These are phyloP conservation scores for Tinamus major DNA, from an alignment of 2,797 vertebrate genomes.

Conservation along the genomic window DNA sequence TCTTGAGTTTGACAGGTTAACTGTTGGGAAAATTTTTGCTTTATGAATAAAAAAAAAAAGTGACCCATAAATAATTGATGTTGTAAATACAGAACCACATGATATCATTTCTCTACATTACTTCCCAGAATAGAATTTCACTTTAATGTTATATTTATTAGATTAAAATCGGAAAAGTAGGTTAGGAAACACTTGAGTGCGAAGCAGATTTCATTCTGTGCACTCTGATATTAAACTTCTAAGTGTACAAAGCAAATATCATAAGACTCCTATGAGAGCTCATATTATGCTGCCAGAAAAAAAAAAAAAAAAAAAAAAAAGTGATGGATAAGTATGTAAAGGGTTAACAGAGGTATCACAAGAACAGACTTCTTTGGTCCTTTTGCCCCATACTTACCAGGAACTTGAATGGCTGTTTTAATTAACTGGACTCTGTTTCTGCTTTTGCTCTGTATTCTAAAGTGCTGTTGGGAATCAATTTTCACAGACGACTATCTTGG, in stretches of 20 bases:
- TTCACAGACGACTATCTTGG: background rate
- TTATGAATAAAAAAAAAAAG: background rate
- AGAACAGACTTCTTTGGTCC: background rate
- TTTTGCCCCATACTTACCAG: background rate
- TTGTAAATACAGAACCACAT: background rate
- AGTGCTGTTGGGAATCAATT: accelerated
- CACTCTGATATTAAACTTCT: background rate
- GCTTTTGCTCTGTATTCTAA: accelerated
- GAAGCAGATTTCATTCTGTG: background rate
- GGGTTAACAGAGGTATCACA: background rate
- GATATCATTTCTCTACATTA: background rate
- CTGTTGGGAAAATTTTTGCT: background rate
- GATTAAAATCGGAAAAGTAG: background rate
- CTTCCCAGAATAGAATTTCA: background rate
- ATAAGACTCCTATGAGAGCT: too few relatives aligned
- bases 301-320: too few relatives aligned
- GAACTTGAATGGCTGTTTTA: background rate
- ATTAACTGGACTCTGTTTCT: background rate
- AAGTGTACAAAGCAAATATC: background rate
- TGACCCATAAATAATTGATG: background rate
- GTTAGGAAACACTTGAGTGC: accelerated
- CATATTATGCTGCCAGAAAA: background rate
- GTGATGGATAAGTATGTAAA: too few relatives aligned
- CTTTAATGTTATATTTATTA: background rate
- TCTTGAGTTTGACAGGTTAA: background rate